These are phyloP conservation scores for Drosophila ambigua DNA, from an alignment of 1,140 invertebrate species.

Conservation along the genomic window DNA sequence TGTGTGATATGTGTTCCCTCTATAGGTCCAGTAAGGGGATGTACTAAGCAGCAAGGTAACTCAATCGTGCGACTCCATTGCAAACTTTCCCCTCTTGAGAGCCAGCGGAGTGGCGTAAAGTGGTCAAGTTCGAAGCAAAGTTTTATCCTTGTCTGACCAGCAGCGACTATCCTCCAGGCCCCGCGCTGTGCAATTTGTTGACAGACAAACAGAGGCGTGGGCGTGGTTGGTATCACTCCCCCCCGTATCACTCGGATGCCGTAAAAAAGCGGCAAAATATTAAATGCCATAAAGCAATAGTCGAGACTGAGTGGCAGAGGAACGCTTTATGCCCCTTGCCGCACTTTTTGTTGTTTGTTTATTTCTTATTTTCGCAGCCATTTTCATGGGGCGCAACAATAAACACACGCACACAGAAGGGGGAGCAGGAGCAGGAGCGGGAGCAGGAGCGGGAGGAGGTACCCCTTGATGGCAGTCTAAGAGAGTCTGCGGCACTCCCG, in stretches of 20 bases:
- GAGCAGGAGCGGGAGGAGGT: too few relatives aligned
- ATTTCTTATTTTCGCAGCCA: slow-evolving; percentile 76
- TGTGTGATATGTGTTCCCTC: not conserved
- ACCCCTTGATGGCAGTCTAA: too few relatives aligned
- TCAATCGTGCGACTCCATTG: slow-evolving; percentile 41
- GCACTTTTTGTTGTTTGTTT: slow-evolving; percentile 63
- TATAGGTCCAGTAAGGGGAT: slow-evolving; percentile 20
- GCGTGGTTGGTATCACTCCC: not conserved
- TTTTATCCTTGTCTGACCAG: too few relatives aligned
- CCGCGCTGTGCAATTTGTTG: slow-evolving; percentile 29
- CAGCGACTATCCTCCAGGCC: not conserved
- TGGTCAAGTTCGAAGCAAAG: too few relatives aligned
- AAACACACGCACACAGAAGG: slow-evolving; percentile 46
- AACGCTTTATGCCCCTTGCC: slow-evolving; percentile 50
- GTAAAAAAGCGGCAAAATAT: slow-evolving; percentile 44
- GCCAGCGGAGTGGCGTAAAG: too few relatives aligned
- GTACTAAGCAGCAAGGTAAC: slow-evolving; percentile 15
- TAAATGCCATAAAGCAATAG: slow-evolving; percentile 53
- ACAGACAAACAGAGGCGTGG: slow-evolving; percentile 43
- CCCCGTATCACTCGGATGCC: slow-evolving; percentile 23
- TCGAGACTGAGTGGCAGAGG: not conserved
- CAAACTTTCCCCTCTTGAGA: slow-evolving; percentile 5
- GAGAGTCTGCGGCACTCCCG: too few relatives aligned
- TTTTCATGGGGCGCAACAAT: slow-evolving; percentile 75
- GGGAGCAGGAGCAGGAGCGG: too few relatives aligned